A percentile compares a stretch with the other conserved stretches of the same genome.
These are phyloP conservation scores for Oxyruncus cristatus DNA, from an alignment of 2,113 vertebrate species.

Conservation along the genomic window DNA sequence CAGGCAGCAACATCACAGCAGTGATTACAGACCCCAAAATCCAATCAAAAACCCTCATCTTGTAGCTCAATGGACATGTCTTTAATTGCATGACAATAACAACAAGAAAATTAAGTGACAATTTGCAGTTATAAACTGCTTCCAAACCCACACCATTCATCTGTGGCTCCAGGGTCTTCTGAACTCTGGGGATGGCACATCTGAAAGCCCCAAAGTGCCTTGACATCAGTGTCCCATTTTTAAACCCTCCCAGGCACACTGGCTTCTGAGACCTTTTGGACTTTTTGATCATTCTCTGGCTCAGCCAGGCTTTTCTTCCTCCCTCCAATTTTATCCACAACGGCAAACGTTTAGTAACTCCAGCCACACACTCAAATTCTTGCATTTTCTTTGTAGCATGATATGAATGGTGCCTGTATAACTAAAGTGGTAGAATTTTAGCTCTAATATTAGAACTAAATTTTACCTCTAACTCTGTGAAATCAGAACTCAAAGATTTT, in stretches of 20 bases:
- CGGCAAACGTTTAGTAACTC: not conserved
- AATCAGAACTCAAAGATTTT: not conserved
- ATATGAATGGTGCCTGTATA: not conserved
- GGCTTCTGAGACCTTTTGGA: constrained; percentile 34
- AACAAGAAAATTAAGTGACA: constrained; percentile 26
- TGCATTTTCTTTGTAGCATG: not conserved
- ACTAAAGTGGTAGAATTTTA: not conserved
- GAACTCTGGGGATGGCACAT: not conserved
- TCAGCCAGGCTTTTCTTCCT: not conserved
- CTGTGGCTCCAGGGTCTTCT: not conserved
- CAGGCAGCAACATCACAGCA: constrained; percentile 9
- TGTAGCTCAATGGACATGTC: not conserved
- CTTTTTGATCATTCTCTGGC: constrained; percentile 19
- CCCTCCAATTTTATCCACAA: constrained; percentile 44
- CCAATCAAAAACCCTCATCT: not conserved
- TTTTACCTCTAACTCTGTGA: not conserved
- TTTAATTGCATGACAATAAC: constrained; percentile 34
- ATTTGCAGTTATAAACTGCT: not conserved
- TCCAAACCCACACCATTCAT: not conserved
- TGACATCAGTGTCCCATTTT: constrained; percentile 33
- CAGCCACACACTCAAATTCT: not conserved
- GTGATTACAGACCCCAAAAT: not conserved
- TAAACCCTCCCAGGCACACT: not conserved
- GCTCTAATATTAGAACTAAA: not conserved
- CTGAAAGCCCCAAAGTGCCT: constrained; percentile 15